These are phyloP conservation scores for Cataglyphis livida DNA, from an alignment of 2,888 invertebrate species.

Conservation along the genomic window DNA sequence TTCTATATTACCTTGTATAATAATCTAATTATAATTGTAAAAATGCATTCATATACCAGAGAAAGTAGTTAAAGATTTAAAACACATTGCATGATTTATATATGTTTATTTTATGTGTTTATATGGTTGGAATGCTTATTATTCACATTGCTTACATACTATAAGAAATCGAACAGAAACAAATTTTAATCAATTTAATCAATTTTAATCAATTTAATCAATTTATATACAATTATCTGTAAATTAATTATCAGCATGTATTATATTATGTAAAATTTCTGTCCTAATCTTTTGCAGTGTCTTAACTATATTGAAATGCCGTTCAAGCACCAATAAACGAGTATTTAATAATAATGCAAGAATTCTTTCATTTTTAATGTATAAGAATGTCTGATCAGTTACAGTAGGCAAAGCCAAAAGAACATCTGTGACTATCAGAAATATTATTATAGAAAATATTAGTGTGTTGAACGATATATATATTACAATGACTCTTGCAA, in stretches of 20 bases:
- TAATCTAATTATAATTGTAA: constrained; percentile 24
- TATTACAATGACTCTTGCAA: constrained; percentile 27
- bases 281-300: constrained; percentile 72
- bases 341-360: constrained; percentile 44
- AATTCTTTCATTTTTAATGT: constrained; percentile 45
- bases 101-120: constrained; percentile 14
- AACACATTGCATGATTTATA: not conserved
- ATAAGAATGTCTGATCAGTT: constrained; percentile 8
- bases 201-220: too few species aligned
- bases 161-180: not conserved
- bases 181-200: constrained; percentile 22
- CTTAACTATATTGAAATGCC: constrained; percentile 65
- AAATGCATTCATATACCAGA: not conserved
- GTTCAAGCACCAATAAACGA: constrained; percentile 74
- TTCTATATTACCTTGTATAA: constrained; percentile 5
- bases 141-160: not conserved
- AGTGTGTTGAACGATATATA: constrained; percentile 5
- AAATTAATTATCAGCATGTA: not conserved
- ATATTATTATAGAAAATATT: constrained; percentile 23
- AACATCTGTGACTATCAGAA: constrained; percentile 39
- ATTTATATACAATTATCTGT: constrained; percentile 21
- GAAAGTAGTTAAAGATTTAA: constrained; percentile 1
- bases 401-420: not conserved
- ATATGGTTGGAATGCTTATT: not conserved
- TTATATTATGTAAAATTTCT: constrained; percentile 16